phyloP scores from a whole-genome alignment of 2,888 invertebrate genomes.

The Nomada flava region DNA sequence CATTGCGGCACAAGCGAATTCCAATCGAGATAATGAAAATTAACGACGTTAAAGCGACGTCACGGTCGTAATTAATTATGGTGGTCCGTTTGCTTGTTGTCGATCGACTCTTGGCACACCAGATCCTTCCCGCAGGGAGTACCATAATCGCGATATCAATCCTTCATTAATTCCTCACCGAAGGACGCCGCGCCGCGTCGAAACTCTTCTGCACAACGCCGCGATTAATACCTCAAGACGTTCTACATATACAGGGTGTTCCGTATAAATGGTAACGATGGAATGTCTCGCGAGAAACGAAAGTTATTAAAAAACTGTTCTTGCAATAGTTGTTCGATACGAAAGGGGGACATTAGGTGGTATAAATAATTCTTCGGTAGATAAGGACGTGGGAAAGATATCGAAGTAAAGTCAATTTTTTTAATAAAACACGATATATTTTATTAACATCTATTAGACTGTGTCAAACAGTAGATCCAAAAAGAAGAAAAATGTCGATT shows the following conservation, averaged over 20 bases:
- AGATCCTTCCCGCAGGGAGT: constrained; percentile 42
- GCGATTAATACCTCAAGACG: constrained; percentile 61
- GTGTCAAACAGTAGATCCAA: too few relatives aligned
- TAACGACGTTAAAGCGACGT: constrained; percentile 71
- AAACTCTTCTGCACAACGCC: constrained; percentile 49
- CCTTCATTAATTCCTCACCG: constrained; percentile 67
- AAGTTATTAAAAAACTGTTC: too few relatives aligned
- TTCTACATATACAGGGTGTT: constrained; percentile 5
- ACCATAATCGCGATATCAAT: constrained; percentile 69
- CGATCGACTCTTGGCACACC: constrained; percentile 57
- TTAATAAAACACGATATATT: too few relatives aligned
- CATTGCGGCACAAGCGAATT: constrained; percentile 65
- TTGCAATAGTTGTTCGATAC: too few relatives aligned
- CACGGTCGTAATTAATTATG: constrained; percentile 71
- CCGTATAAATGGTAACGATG: too few relatives aligned
- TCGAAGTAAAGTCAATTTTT: too few relatives aligned
- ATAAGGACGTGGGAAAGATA: too few relatives aligned
- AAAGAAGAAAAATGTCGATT: too few relatives aligned
- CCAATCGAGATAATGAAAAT: constrained; percentile 74
- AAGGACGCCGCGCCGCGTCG: constrained; percentile 42
- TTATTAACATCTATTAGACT: too few relatives aligned
- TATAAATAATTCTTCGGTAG: too few relatives aligned
- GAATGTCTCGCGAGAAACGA: too few relatives aligned
- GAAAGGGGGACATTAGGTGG: too few relatives aligned
- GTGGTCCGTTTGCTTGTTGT: constrained; percentile 59